phyloP scores from a whole-genome alignment of 2,113 vertebrate genomes.

The Spea multiplicata region DNA sequence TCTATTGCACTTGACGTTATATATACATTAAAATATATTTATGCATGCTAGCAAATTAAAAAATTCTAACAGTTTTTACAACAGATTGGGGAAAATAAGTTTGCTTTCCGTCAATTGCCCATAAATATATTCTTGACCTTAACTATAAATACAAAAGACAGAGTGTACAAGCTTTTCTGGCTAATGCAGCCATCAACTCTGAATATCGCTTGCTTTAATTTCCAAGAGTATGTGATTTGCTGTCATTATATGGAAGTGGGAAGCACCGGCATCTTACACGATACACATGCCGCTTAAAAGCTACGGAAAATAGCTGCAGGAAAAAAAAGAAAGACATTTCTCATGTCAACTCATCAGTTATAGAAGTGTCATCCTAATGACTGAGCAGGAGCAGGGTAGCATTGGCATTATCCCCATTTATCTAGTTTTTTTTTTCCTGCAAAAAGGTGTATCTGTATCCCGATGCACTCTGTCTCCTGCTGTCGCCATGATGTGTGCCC shows the following conservation, averaged over 20 bases:
- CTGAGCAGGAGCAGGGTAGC: slow-evolving; percentile 57
- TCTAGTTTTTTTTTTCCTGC: slow-evolving; percentile 58
- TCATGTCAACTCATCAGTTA: slow-evolving; percentile 69
- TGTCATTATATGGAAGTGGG: slow-evolving; percentile 56
- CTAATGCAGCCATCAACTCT: slow-evolving; percentile 57
- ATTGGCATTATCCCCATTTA: slow-evolving; percentile 66
- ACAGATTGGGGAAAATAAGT: slow-evolving; percentile 56
- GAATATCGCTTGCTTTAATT: slow-evolving; percentile 52
- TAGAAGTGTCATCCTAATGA: slow-evolving; percentile 68
- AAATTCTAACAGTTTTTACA: slow-evolving; percentile 50
- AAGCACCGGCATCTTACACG: slow-evolving; percentile 50
- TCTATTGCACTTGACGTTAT: background rate
- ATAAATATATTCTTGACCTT: slow-evolving; percentile 61
- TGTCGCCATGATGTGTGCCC: slow-evolving; percentile 56
- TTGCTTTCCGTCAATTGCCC: slow-evolving; percentile 53
- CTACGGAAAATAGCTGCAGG: slow-evolving; percentile 57
- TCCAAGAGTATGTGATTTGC: slow-evolving; percentile 54
- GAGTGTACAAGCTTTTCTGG: slow-evolving; percentile 36
- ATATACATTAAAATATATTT: slow-evolving; percentile 40
- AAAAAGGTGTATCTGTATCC: slow-evolving; percentile 65
- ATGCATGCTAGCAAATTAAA: slow-evolving; percentile 54
- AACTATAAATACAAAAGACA: slow-evolving; percentile 51
- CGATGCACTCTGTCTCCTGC: slow-evolving; percentile 62
- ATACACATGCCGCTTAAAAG: slow-evolving; percentile 53
- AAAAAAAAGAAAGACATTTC: slow-evolving; percentile 56